Conservation (phyloP, 2,888 invertebrate genomes). For the Chymomyza amoena region DNA sequence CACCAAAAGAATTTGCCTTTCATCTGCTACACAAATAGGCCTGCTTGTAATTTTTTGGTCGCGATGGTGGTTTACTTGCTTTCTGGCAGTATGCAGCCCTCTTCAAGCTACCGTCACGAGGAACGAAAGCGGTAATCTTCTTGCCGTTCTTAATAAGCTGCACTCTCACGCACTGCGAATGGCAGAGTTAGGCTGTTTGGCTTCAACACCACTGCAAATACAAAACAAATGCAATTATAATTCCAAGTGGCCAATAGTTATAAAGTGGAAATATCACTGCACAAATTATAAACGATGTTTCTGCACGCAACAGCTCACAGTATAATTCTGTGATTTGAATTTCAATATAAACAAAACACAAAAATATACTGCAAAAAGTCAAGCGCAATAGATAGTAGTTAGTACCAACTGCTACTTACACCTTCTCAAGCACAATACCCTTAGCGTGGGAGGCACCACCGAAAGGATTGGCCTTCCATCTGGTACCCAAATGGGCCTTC, state of each 20-base stretch:
- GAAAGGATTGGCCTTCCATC: conserved; percentile 99
- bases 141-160: no score
- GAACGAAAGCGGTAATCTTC: no score
- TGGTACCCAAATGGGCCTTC: conserved; percentile 99
- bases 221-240: no score
- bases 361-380: conserved; percentile 84
- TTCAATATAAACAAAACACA: conserved; percentile 83
- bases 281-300: no score
- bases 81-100: no score
- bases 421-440: conserved; percentile 99
- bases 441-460: conserved; percentile 99
- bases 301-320: conserved; percentile 83
- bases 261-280: neutral
- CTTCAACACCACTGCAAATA: conserved; percentile 95
- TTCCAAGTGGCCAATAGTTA: no score
- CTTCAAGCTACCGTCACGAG: no score
- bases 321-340: conserved; percentile 91
- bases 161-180: no score
- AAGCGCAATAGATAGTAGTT: conserved; percentile 35
- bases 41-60: no score
- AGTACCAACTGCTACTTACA: conserved; percentile 85
- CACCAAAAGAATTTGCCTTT: no score
- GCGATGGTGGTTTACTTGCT: no score
- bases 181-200: conserved; percentile 99
- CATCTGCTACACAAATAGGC: no score